These are phyloP conservation scores for Stichodactyla helianthus DNA, from an alignment of 64 coral and sea anemone genomes.

Conservation along the genomic window DNA sequence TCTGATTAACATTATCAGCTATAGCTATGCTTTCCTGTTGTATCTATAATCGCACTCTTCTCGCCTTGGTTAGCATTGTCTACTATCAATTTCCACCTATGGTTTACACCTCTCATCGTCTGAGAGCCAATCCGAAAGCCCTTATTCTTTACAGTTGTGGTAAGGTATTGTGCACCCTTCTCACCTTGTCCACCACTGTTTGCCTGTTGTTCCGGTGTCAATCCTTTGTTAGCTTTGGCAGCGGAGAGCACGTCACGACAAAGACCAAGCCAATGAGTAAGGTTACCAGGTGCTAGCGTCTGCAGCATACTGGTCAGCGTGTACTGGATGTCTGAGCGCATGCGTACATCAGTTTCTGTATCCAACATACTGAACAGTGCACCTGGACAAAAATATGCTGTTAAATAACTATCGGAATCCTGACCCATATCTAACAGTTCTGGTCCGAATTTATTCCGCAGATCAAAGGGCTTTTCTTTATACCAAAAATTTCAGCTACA, in stretches of 20 bases:
- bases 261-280: constrained; percentile 92
- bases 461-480: no score
- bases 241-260: constrained; percentile 83
- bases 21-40: no score
- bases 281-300: constrained; percentile 75
- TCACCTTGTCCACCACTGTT: constrained; percentile 32
- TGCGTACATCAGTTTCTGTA: constrained; percentile 82
- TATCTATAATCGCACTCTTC: neutral
- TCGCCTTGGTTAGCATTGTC: neutral
- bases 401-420: no score
- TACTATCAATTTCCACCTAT: no score
- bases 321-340: constrained; percentile 95
- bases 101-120: neutral
- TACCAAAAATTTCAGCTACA: no score
- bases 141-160: no score
- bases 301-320: constrained; percentile 94
- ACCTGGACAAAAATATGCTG: constrained; percentile 24
- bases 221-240: constrained; percentile 69
- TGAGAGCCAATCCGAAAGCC: no score
- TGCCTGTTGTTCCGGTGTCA: constrained; percentile 31
- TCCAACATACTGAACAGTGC: constrained; percentile 96
- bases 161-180: neutral
- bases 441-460: no score
- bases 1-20: no score
- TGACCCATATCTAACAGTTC: no score